Evolutionary conservation across 2,113 vertebrate species (phyloP).

Genomic region (Cottus gobio): DNA sequence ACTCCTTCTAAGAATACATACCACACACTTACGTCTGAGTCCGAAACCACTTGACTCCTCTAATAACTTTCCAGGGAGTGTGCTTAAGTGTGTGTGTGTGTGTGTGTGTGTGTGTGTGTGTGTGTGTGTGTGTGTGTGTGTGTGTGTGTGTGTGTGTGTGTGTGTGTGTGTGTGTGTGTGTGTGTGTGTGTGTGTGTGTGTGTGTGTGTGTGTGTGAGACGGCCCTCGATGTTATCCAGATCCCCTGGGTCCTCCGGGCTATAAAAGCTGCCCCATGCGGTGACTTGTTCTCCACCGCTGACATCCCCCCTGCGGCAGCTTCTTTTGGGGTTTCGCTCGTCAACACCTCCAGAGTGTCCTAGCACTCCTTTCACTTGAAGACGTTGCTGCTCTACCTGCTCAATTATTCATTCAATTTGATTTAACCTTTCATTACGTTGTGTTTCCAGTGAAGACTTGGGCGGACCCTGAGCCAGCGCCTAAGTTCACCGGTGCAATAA

Average conservation of each 20-base stretch:
- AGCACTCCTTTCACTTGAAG: background rate
- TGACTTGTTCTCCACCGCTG: background rate
- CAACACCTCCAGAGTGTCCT: too few relatives aligned
- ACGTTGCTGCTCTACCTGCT: background rate
- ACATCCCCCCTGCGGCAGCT: background rate
- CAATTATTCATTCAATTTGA: too few relatives aligned
- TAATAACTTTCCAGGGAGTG: conserved; percentile 23
- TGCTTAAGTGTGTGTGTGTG: background rate
- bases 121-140: too few relatives aligned
- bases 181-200: background rate
- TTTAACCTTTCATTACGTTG: too few relatives aligned
- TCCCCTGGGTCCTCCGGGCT: too few relatives aligned
- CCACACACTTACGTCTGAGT: background rate
- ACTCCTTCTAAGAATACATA: conserved; percentile 44
- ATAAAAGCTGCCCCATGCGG: too few relatives aligned
- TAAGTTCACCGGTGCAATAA: too few relatives aligned
- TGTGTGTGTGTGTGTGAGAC: background rate
- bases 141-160: too few relatives aligned
- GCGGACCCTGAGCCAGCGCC: too few relatives aligned
- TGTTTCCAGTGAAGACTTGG: too few relatives aligned
- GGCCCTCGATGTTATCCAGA: too few relatives aligned
- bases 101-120: background rate
- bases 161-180: background rate
- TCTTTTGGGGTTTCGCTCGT: background rate
- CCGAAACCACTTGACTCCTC: background rate